Percentiles rank a stretch among this genome's conserved stretches.
Conservation (phyloP, 2,113 vertebrate genomes). For the Stomatorhinus ivindoensis region DNA sequence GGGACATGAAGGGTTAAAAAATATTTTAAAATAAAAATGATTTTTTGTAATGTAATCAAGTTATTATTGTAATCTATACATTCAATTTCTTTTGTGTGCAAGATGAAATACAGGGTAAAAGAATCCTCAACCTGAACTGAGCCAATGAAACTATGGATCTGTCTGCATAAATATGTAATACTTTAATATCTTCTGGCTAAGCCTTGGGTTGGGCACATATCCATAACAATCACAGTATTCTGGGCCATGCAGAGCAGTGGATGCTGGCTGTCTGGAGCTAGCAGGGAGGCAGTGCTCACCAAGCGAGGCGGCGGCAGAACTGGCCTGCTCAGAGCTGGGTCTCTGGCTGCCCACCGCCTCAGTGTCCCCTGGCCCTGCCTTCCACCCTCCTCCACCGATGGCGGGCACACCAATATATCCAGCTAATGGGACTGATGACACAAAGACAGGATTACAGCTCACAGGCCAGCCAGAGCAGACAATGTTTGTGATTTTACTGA, state of each 20-base stretch:
- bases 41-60: neutral
- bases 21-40: neutral
- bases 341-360: neutral
- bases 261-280: no score
- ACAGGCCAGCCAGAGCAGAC: neutral
- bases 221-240: neutral
- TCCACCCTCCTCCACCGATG: neutral
- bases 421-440: neutral
- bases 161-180: neutral
- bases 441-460: neutral
- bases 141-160: neutral
- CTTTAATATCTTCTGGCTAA: neutral
- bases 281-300: neutral
- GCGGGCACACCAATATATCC: neutral
- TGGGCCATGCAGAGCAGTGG: no score
- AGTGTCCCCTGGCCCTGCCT: neutral
- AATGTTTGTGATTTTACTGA: neutral
- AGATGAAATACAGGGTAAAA: neutral
- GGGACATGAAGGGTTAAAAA: neutral
- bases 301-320: neutral
- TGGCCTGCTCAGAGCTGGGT: neutral
- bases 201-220: neutral
- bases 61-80: neutral
- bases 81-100: neutral
- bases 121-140: neutral